These are phyloP conservation scores for Nyctalus aviator DNA, from an alignment of 2,797 vertebrate species.

Conservation along the genomic window DNA sequence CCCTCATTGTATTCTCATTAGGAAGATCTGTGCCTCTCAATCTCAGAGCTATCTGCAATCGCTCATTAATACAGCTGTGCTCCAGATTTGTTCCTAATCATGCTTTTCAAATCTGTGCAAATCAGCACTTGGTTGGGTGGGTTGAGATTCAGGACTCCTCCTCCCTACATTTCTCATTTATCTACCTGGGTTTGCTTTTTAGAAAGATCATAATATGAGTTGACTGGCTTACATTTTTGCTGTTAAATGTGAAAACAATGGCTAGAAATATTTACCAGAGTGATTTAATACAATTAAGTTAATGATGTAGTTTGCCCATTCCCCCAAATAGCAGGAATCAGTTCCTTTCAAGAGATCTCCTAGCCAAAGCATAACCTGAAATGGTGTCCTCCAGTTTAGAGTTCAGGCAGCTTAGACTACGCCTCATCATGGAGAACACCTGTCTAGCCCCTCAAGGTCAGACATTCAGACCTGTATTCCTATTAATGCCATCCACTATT, in stretches of 20 bases:
- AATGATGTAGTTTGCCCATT: not conserved
- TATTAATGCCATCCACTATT: constrained; percentile 18
- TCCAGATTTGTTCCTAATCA: too few species aligned
- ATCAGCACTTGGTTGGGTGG: not conserved
- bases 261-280: not conserved
- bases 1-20: not conserved
- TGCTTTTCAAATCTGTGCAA: not conserved
- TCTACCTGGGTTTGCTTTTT: not conserved
- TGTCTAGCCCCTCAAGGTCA: not conserved
- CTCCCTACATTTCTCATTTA: not conserved
- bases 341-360: not conserved
- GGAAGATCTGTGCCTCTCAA: not conserved
- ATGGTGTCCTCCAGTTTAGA: not conserved
- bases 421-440: not conserved
- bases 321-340: not conserved
- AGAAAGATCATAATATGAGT: not conserved
- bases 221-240: not conserved
- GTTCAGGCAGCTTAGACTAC: not conserved
- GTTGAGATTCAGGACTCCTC: not conserved
- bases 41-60: not conserved
- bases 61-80: not conserved
- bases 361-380: not conserved
- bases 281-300: not conserved
- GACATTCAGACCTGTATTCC: not conserved
- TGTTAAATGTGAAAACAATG: not conserved